Base-by-base conservation (phyloP, 2,888 invertebrate species). In the Orchesellides sinensis region DNA sequence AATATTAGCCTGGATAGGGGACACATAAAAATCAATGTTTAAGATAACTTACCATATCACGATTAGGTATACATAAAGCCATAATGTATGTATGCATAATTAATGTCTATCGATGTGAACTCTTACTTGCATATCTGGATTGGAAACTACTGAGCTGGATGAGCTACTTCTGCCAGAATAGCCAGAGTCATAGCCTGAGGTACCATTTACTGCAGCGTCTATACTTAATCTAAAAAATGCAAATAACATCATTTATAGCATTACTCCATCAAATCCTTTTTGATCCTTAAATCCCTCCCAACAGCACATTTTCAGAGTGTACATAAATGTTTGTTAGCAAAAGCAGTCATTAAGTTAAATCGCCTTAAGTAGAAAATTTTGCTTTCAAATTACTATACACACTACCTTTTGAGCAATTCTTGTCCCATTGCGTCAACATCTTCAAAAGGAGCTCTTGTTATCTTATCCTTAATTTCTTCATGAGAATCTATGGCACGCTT, bases 401-500 rank as follows among this genome's bases (percentile, higher is more conserved):
- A 32, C 10, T 88, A 91, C 91, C 91, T 91, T 86, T 92, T 91
- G 72, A 92, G 90, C 88, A 93, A 91, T 88, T 92, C 92, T 90
- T 94, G 93, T 90, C 98, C 98, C 91, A 97, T 95, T 83, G 94
- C 93, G 90, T 98, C 96, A 69, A 99, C 93, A 89, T 96, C 96
- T 89, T 98, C 98, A 27, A 99, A 95, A 12, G 98, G 97, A 83
- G 97, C 94, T 90, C 97, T 96, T 89, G 96, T 93, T 77, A 99
- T 96, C 89, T 96, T 95, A 90, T 97, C 96, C 91, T 96, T 97
- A 92, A 98, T 95, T 90, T 96, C 96, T 88, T 95, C 95, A 91
- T 98, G 98, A 82, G 96, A 93, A 90, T 98, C 98, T 83, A 98
- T 95, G 79, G 96, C 95, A 88, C 96, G 94, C 89, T 98, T 95